Conservation (phyloP, 2,113 vertebrate species). For the Galeopterus variegatus region DNA sequence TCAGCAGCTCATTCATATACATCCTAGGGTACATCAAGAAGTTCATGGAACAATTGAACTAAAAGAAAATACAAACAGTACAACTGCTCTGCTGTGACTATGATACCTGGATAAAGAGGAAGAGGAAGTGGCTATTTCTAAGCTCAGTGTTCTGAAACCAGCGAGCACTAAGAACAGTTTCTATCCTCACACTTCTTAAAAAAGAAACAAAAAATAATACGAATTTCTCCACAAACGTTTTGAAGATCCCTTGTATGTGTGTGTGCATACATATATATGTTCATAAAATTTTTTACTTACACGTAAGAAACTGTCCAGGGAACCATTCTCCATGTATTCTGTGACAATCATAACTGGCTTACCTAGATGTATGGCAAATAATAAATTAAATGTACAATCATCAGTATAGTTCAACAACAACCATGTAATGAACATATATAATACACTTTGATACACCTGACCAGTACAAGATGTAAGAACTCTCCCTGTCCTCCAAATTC, state of each 20-base stretch:
- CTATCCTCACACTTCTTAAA: no score
- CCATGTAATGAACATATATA: not conserved
- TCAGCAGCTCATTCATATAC: not conserved
- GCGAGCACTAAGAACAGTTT: no score
- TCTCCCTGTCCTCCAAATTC: not conserved
- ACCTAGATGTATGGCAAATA: constrained; percentile 87
- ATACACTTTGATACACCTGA: not conserved
- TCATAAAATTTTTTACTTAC: constrained; percentile 87
- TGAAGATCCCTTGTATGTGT: no score
- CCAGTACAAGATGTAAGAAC: not conserved
- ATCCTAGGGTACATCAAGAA: not conserved
- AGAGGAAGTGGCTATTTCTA: no score
- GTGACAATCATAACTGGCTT: constrained; percentile 96
- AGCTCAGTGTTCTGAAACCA: no score
- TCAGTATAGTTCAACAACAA: not conserved
- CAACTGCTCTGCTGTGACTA: no score
- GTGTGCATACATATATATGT: not conserved
- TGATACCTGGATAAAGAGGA: no score
- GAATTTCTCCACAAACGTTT: no score
- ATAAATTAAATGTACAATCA: not conserved
- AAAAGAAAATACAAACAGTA: no score
- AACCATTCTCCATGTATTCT: constrained; percentile 96
- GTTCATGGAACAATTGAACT: no score
- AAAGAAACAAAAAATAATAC: no score
- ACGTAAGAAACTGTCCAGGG: constrained; percentile 94